Percentiles rank a stretch among this genome's conserved stretches.
Evolutionary conservation across 2,888 invertebrate species (phyloP).

Genomic region (Apoda limacodes): DNA sequence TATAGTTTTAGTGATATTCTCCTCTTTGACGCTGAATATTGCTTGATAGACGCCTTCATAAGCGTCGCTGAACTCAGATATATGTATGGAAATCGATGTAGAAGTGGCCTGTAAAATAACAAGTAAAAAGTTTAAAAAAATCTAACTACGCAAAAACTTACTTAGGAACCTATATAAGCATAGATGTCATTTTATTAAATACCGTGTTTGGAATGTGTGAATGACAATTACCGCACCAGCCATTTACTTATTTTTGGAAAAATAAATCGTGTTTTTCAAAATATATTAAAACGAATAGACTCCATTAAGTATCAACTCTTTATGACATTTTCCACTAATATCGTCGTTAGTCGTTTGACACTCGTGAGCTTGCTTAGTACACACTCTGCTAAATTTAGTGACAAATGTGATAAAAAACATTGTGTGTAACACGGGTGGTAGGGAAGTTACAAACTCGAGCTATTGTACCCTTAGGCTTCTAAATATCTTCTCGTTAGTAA

Average conservation of each 20-base stretch:
- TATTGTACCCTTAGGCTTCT: too few species aligned
- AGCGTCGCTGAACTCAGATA: conserved; percentile 25
- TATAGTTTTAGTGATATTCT: conserved; percentile 29
- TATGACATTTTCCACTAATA: too few species aligned
- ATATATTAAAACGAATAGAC: conserved; percentile 23
- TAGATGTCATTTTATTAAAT: conserved; percentile 1
- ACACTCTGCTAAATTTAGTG: too few species aligned
- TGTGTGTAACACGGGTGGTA: too few species aligned
- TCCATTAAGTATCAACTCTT: too few species aligned
- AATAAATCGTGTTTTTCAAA: conserved; percentile 25
- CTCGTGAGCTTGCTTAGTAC: too few species aligned
- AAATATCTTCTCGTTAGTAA: too few species aligned
- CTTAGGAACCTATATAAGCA: not conserved
- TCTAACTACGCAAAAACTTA: not conserved
- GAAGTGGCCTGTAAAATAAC: conserved; percentile 19
- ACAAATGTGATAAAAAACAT: too few species aligned
- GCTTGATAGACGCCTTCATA: conserved; percentile 35
- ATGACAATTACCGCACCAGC: not conserved
- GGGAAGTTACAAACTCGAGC: too few species aligned
- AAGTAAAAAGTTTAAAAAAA: not conserved
- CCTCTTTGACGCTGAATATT: conserved; percentile 21
- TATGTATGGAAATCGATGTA: conserved; percentile 23
- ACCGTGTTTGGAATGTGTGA: conserved; percentile 11
- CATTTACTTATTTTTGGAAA: not conserved
- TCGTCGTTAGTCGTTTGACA: too few species aligned